These are phyloP conservation scores for Butorides virescens DNA, from an alignment of 2,113 vertebrate species.

Conservation along the genomic window DNA sequence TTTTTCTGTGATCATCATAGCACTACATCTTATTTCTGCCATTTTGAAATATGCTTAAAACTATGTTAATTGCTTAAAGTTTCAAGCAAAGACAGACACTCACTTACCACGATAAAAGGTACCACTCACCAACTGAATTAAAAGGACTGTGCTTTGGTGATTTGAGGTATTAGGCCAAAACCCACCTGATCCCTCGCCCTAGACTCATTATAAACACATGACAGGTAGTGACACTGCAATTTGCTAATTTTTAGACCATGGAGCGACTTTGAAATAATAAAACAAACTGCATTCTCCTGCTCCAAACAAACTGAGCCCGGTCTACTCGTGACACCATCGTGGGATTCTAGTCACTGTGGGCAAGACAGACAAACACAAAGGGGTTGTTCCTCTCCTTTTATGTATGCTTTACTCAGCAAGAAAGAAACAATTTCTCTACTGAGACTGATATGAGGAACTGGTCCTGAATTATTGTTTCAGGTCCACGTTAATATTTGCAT, in stretches of 20 bases:
- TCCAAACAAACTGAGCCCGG: not conserved
- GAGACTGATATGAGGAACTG: not conserved
- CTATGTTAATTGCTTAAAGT: not conserved
- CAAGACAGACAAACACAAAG: not conserved
- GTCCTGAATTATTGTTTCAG: not conserved
- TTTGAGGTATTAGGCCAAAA: not conserved
- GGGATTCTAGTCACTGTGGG: not conserved
- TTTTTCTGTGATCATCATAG: not conserved
- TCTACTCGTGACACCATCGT: not conserved
- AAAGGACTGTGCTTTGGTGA: not conserved
- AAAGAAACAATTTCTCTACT: not conserved
- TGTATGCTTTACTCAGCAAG: not conserved
- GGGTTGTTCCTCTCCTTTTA: not conserved
- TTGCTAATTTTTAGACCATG: not conserved
- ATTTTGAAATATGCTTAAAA: not conserved
- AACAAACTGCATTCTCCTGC: not conserved
- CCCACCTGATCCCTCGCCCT: not conserved
- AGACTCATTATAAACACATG: not conserved
- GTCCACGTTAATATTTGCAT: not conserved
- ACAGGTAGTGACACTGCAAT: not conserved
- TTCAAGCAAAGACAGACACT: not conserved
- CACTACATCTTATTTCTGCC: not conserved
- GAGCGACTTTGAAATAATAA: not conserved
- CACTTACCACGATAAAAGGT: not conserved
- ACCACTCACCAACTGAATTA: not conserved